Conservation (phyloP, 2,113 vertebrate genomes). For the Saimiri boliviensis region DNA sequence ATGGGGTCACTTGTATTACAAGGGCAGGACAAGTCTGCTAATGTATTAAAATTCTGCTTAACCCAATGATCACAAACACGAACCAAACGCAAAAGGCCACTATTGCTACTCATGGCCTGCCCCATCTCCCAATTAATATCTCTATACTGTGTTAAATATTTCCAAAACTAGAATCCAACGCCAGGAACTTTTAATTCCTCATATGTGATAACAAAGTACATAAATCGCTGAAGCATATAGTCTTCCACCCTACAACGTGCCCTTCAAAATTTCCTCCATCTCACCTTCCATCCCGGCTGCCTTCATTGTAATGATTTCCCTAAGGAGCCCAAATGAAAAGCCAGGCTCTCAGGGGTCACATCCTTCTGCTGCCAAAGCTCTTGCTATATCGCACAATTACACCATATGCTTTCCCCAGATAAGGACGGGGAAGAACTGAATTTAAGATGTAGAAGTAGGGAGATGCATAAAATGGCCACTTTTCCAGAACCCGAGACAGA, state of each 20-base stretch:
- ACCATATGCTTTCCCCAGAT: conserved; percentile 68
- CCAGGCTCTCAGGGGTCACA: conserved; percentile 56
- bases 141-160: neutral
- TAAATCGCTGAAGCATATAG: neutral
- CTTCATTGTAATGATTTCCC: conserved; percentile 65
- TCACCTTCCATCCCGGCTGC: conserved; percentile 6
- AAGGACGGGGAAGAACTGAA: conserved; percentile 55
- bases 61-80: neutral
- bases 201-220: neutral
- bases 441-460: conserved; percentile 68
- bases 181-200: conserved; percentile 28
- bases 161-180: conserved; percentile 5
- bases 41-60: conserved; percentile 29
- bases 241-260: neutral
- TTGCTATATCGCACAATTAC: conserved; percentile 52
- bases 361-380: conserved; percentile 57
- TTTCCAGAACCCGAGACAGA: conserved; percentile 60
- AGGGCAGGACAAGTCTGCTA: neutral
- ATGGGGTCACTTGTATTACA: neutral
- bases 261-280: conserved; percentile 71
- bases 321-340: conserved; percentile 56
- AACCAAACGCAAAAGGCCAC: neutral
- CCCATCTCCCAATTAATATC: neutral
- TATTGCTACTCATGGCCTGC: neutral
- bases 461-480: conserved; percentile 79